Evolutionary conservation across 2,113 vertebrate species (phyloP), one percentile per base, ranked within the genome.

Genomic region (Larimichthys polyactis): DNA sequence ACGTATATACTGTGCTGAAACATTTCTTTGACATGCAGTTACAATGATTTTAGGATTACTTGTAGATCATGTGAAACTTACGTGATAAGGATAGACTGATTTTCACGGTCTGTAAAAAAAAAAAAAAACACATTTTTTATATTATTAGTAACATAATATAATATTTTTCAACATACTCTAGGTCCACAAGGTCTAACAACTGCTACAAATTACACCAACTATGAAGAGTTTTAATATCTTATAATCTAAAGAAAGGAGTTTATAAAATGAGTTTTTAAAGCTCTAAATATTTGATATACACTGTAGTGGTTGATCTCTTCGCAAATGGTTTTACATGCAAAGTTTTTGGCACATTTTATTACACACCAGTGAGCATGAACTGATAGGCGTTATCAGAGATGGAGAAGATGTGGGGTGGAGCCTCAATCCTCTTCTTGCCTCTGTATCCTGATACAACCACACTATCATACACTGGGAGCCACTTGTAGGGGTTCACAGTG

Each of bases 401-500:
- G 79, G 93, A 95, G 90, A 95, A 94, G 86, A 94, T 94, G 89
- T 94, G 92, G 75, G 94, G 92, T n/a, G 94, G 94, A 71, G 94
- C 93, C 78, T 94, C 94, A 89, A 94, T 0, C 63, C 94, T 94
- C 91, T 95, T 95, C 17, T 95, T 95, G 60, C 94, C 94, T 74
- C 94, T 93, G 92, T 94, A 94, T 71, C 71, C 93, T 71, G 62
- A 0, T 0, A 95, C 94, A 60, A 94, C 92, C 6, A 4, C 4
- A 66, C 91, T 1, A 22, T 95, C 93, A 24, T 98, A 99, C 85
- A 97, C 96, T 0, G 96, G 96, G 80, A 97, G 86, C 96, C 96
- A 96, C 93, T 97, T 97, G 91, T 97, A 97, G 90, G 97, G 97
- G 87, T 97, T 97, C 89, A 97, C 96, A 2, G 97, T 97, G 90